A percentile compares a stretch with the other conserved stretches of the same genome.
phyloP scores from a whole-genome alignment of 2,888 invertebrate genomes.

The Microplitis deprimator region DNA sequence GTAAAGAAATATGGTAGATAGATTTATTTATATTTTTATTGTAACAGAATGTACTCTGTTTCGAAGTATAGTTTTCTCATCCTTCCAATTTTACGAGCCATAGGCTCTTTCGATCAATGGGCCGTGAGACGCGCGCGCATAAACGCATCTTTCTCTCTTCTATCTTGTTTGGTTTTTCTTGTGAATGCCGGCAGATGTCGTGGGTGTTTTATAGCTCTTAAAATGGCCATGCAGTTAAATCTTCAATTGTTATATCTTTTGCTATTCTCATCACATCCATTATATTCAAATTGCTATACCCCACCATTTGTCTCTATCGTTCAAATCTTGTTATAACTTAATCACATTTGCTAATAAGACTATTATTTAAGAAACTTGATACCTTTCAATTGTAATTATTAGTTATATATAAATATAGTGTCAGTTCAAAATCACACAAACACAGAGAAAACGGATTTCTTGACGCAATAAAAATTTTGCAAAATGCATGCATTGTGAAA shows the following conservation, averaged over 20 bases:
- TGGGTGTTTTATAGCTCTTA: constrained; percentile 64
- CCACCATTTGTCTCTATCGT: background rate
- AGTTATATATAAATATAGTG: too few relatives aligned
- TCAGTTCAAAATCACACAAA: too few relatives aligned
- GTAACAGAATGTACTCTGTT: background rate
- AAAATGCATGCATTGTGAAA: too few relatives aligned
- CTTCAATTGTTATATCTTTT: constrained; percentile 27
- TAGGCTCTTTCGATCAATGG: constrained; percentile 68
- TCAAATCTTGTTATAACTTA: background rate
- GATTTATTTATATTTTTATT: background rate
- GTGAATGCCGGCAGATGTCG: constrained; percentile 63
- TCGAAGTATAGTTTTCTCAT: constrained; percentile 47
- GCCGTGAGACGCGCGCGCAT: constrained; percentile 64
- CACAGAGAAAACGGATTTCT: too few relatives aligned
- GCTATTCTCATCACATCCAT: constrained; percentile 16
- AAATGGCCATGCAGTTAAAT: constrained; percentile 60
- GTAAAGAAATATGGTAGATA: background rate
- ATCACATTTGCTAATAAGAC: constrained; percentile 4
- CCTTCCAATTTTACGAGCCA: constrained; percentile 55
- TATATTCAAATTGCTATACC: constrained; percentile 9
- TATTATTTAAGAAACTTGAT: background rate
- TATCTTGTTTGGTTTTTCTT: constrained; percentile 52
- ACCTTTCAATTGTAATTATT: background rate
- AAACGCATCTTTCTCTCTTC: constrained; percentile 46
- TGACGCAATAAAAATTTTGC: too few relatives aligned